Base-by-base conservation (phyloP, 2,113 vertebrate species). In the Callospermophilus lateralis region DNA sequence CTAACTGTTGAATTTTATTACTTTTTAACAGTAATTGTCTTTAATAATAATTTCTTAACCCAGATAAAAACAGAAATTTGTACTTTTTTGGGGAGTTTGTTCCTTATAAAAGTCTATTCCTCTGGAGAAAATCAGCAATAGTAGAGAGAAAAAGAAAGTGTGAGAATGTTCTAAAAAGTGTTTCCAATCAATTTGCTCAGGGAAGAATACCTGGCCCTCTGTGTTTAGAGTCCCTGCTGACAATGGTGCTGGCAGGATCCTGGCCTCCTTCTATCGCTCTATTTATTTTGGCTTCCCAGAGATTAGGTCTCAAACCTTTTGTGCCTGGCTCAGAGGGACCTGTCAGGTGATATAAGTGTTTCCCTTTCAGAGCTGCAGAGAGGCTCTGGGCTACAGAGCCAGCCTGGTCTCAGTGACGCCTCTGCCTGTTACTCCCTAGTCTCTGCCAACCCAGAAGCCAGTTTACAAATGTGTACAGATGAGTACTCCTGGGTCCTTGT, bases 21-120 rank as follows among this genome's bases (percentile, higher is more conserved):
- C 34, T 76, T 95, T 89, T 86, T 89, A 90, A 89, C 28, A 89
- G 42, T 63, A 20, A 67, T 85, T 95, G 92, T 89, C 63, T 30
- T 87, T 65, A 81, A 39, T 63, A 92, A 72, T 94, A 78, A 81
- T 89, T 94, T 90, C 97, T 96, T 90, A 73, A 70, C 20, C 97
- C 76, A 65, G 91, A 58, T 86, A 76, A 94, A 96, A 93, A 55
- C 74, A 78, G 68, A 95, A 72, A 34, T 70, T 87, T 79, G 2
- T 90, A 24, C 74, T 42, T 32, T 39, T 79, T 72, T 89, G 79
- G 45, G 45, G 45, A 8, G 39, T 65, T 61, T 26, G 13, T 93
- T 84, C 81, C 48, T 91, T 91, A 3, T 78, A 39, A 84, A 95
- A 92, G 51, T 90, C n/a, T 86, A 24, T 91, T 89, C n/a, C 72